Evolutionary conservation across 2,888 invertebrate species (phyloP).

Genomic region (Eilema sororculum): DNA sequence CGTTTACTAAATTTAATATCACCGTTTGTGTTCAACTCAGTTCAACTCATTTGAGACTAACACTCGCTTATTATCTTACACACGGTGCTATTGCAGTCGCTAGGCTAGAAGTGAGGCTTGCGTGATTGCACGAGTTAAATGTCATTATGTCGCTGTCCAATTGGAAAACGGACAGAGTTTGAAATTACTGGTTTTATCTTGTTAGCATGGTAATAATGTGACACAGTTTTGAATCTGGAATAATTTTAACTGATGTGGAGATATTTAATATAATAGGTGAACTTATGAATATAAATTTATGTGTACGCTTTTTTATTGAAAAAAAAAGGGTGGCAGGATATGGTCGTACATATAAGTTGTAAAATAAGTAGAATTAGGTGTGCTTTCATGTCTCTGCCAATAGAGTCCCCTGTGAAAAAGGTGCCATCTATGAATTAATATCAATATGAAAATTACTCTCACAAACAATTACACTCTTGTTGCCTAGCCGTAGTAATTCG

Average conservation of each 20-base stretch:
- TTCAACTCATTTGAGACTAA: conserved; percentile 19
- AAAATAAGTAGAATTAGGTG: too few species aligned
- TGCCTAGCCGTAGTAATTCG: too few species aligned
- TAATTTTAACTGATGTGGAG: not conserved
- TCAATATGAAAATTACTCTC: too few species aligned
- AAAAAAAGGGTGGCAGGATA: too few species aligned
- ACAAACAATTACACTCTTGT: too few species aligned
- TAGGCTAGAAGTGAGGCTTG: conserved; percentile 3
- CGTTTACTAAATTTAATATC: conserved; percentile 6
- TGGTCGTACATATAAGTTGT: too few species aligned
- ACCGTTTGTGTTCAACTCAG: conserved; percentile 3
- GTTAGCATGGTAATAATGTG: not conserved
- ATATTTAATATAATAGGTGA: too few species aligned
- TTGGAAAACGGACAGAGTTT: conserved; percentile 11
- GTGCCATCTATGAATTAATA: too few species aligned
- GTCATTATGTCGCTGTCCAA: conserved; percentile 19
- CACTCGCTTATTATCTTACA: conserved; percentile 16
- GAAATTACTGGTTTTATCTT: conserved; percentile 9
- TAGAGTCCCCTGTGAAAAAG: too few species aligned
- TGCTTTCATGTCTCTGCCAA: too few species aligned
- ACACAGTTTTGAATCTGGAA: not conserved
- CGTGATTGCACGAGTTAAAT: conserved; percentile 19
- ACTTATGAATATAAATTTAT: not conserved
- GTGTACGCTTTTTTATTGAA: too few species aligned
- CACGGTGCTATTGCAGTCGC: not conserved